Percentiles rank a stretch among this genome's conserved stretches.
Conservation (phyloP, 2,113 vertebrate species). For the Maccullochella peelii region DNA sequence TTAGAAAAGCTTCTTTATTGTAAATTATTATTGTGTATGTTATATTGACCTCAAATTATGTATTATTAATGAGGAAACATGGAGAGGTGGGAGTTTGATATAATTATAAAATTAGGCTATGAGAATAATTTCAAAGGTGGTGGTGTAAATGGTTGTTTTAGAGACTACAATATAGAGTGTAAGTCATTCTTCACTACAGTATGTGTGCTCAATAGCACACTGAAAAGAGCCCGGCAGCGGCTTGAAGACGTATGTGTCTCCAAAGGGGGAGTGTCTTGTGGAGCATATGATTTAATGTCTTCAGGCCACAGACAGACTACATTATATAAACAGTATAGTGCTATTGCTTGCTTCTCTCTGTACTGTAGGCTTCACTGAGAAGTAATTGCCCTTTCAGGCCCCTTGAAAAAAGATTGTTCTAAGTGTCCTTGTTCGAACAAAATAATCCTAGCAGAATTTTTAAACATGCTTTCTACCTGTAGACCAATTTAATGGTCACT, state of each 20-base stretch:
- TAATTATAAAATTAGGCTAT: not conserved
- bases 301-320: not conserved
- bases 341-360: not conserved
- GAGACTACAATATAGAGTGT: not conserved
- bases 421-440: not conserved
- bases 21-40: not conserved
- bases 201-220: not conserved
- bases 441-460: not conserved
- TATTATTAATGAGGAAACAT: not conserved
- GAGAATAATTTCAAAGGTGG: too few relatives aligned
- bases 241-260: not conserved
- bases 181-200: not conserved
- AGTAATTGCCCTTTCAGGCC: not conserved
- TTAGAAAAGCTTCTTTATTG: not conserved
- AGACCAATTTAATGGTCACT: not conserved
- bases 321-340: not conserved
- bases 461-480: not conserved
- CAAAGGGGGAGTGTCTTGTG: not conserved
- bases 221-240: not conserved
- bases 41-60: not conserved
- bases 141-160: not conserved
- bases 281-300: not conserved
- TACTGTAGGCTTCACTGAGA: not conserved
- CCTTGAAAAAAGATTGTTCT: not conserved
- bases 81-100: not conserved